Percentiles rank a stretch among this genome's conserved stretches.
These are phyloP conservation scores for Cremastinae sp. DNA, from an alignment of 2,888 invertebrate genomes.

Conservation along the genomic window DNA sequence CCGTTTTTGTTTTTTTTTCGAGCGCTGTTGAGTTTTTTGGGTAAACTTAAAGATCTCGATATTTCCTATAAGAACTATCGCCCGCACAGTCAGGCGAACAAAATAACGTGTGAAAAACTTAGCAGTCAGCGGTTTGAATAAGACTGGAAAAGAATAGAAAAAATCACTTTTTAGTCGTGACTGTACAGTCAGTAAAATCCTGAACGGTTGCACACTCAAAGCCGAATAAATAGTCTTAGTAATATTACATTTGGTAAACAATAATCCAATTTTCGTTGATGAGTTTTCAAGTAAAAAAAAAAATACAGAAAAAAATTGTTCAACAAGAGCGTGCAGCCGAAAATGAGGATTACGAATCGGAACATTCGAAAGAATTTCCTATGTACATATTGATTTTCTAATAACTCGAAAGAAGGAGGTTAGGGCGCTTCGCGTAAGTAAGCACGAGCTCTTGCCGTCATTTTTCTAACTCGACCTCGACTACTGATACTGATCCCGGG, in stretches of 20 bases:
- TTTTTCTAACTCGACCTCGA: conserved; percentile 90
- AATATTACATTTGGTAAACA: background rate
- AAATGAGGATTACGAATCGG: conserved; percentile 7
- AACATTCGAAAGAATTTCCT: conserved; percentile 35
- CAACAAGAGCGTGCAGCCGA: background rate
- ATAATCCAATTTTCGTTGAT: conserved; percentile 3
- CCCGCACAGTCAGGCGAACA: too few relatives aligned
- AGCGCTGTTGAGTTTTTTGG: too few relatives aligned
- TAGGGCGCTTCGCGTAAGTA: conserved; percentile 81
- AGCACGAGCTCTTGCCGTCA: conserved; percentile 90
- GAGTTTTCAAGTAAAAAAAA: background rate
- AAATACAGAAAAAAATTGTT: background rate
- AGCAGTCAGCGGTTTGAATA: too few relatives aligned
- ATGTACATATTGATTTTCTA: conserved; percentile 57
- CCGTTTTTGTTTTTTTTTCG: too few relatives aligned
- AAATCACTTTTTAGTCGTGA: too few relatives aligned
- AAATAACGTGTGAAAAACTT: too few relatives aligned
- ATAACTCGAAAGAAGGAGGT: conserved; percentile 67
- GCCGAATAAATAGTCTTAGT: too few relatives aligned
- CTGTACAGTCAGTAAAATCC: too few relatives aligned
- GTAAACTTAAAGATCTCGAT: too few relatives aligned
- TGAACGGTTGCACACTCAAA: too few relatives aligned
- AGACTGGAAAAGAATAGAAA: too few relatives aligned
- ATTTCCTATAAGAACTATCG: too few relatives aligned
- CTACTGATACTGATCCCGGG: conserved; percentile 86